Evolutionary conservation across 2,797 vertebrate genomes (phyloP), one percentile per base, ranked within the genome.

Genomic region (Remorina albescens): DNA sequence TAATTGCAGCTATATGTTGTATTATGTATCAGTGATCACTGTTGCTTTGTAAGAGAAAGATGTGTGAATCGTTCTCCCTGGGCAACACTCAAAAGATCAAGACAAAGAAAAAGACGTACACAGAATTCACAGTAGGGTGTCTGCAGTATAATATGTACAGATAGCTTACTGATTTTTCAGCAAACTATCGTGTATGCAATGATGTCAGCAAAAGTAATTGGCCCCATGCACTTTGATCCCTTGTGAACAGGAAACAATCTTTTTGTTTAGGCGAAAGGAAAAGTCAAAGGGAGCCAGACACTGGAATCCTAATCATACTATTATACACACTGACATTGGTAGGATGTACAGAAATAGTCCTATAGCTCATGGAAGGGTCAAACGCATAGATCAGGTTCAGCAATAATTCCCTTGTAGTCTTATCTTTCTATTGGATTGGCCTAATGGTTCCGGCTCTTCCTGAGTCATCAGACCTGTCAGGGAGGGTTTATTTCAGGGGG

Each of bases 261-360:
- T 74, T 78, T 69, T 67, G 59, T 47, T 76, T 65, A 54, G 58
- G 34, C 76, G 71, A 74, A 74, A 65, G 80, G 77, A 87, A 86
- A 88, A 82, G 82, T 91, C 76, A 86, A 49, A 59, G 15, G 9
- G 42, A 81, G 71, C 21, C 30, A 63, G 77, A 57, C 25, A 51
- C 23, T 60, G 46, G 71, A 87, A 79, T 85, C 76, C 10, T 73
- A 72, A 86, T 74, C 57, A 13, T 42, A 58, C 51, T 21, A 51
- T 67, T 67, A 67, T 19, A 71, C 37, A 47, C 68, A 50, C 47
- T 16, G 50, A 67, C 56, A 59, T 70, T 21, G 57, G 64, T 49
- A 57, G 46, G 46, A 61, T n/a, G 21, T 39, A 67, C 10, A 16
- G 21, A 60, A 54, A 72, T 69, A 67, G 36, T 25, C 53, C 65